A percentile compares a stretch with the other conserved stretches of the same genome.
Evolutionary conservation across 2,888 invertebrate species (phyloP).

Genomic region (Clanis bilineata): DNA sequence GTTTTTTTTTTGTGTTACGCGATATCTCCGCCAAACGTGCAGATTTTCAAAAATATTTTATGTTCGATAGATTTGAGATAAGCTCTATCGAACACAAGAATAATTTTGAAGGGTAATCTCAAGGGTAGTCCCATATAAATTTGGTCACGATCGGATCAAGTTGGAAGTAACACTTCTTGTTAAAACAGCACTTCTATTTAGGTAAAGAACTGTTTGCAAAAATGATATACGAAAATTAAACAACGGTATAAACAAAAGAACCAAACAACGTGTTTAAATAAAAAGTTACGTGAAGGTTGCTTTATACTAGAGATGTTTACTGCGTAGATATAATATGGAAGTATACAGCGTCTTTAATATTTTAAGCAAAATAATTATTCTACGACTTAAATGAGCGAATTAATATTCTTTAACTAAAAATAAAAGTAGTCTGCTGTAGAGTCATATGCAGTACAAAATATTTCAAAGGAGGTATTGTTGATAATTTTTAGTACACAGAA

Average conservation of each 20-base stretch:
- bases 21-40: too few relatives aligned
- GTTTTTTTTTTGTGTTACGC: too few relatives aligned
- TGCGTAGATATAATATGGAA: background rate
- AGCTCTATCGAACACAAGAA: too few relatives aligned
- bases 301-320: background rate
- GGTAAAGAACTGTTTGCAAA: too few relatives aligned
- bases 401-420: background rate
- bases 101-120: too few relatives aligned
- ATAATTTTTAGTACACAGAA: background rate
- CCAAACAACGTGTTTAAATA: background rate
- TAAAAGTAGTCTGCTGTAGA: background rate
- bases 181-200: too few relatives aligned
- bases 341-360: background rate
- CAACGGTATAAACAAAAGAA: background rate
- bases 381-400: background rate
- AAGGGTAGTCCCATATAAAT: too few relatives aligned
- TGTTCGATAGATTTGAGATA: too few relatives aligned
- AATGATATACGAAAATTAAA: too few relatives aligned
- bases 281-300: background rate
- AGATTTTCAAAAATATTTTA: too few relatives aligned
- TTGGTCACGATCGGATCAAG: too few relatives aligned
- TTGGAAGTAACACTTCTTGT: too few relatives aligned
- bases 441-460: background rate
- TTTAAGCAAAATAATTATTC: background rate
- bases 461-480: slow-evolving; percentile 11